Conservation (phyloP, 2,888 invertebrate species). For the Caenorhabditis wallacei region DNA sequence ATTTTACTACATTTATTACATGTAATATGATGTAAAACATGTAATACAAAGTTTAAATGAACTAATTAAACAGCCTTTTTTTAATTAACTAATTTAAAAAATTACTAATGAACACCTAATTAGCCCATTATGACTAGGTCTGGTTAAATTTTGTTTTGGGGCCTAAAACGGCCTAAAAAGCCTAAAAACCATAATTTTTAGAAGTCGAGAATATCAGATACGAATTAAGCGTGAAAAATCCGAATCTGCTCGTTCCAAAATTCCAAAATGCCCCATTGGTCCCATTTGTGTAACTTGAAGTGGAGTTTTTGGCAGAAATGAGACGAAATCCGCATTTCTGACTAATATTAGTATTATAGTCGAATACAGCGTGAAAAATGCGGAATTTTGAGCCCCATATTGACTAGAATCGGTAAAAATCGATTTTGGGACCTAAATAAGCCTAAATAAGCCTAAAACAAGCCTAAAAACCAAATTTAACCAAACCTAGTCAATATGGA, state of each 20-base stretch:
- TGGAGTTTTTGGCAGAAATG: no score
- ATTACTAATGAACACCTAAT: no score
- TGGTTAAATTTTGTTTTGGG: not conserved
- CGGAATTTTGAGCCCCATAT: not conserved
- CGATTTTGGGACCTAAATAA: no score
- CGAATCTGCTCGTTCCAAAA: not conserved
- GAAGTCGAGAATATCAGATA: not conserved
- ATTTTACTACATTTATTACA: no score
- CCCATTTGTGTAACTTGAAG: constrained; percentile 41
- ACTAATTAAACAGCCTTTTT: no score
- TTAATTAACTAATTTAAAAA: no score
- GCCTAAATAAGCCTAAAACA: no score
- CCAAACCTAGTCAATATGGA: not conserved
- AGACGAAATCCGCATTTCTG: constrained; percentile 52
- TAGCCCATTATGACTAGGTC: not conserved
- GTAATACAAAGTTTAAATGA: no score
- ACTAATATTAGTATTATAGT: not conserved
- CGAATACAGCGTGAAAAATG: not conserved
- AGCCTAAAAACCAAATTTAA: not conserved
- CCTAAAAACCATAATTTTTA: no score
- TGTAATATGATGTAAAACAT: no score
- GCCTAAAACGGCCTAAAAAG: not conserved
- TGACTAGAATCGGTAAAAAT: not conserved
- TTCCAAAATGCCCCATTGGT: not conserved
- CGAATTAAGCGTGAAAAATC: not conserved